Conservation (phyloP, 2,888 invertebrate species). For the Chouioia cunea region DNA sequence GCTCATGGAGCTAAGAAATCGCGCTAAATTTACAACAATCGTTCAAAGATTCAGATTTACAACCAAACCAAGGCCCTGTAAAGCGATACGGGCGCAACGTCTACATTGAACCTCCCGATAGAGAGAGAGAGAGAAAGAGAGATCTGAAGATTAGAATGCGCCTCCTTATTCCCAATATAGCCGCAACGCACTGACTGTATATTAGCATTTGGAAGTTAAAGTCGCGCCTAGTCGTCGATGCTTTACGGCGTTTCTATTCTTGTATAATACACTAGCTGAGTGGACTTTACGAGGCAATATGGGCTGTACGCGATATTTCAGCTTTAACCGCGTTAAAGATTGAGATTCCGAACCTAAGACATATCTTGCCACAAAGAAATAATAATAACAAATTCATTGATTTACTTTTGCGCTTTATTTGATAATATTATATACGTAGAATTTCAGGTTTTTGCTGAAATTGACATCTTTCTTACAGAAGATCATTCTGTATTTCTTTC, state of each 20-base stretch:
- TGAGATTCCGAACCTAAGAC: no score
- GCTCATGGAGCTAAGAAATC: background rate
- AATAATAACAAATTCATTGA: no score
- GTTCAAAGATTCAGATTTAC: slow-evolving; percentile 32
- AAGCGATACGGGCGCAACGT: slow-evolving; percentile 23
- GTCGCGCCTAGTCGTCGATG: background rate
- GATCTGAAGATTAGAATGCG: slow-evolving; percentile 33
- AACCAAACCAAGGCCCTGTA: slow-evolving; percentile 15
- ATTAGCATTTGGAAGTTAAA: slow-evolving; percentile 3
- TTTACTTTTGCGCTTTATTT: no score
- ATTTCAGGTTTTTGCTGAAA: no score
- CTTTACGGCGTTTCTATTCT: slow-evolving; percentile 12
- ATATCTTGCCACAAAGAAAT: no score
- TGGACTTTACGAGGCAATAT: slow-evolving; percentile 28
- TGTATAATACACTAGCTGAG: slow-evolving; percentile 22
- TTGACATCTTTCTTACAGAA: no score
- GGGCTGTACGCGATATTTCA: slow-evolving; percentile 20
- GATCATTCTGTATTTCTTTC: background rate
- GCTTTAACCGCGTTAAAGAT: slow-evolving; percentile 1
- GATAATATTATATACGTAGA: no score
- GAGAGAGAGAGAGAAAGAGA: no score
- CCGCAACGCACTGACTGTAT: slow-evolving; percentile 17
- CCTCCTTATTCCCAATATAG: background rate
- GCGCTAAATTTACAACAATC: slow-evolving; percentile 43
- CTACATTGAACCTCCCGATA: background rate